Percentiles rank a stretch among this genome's conserved stretches.
phyloP scores from a whole-genome alignment of 1,140 invertebrate genomes.

The Oryctes rhinoceros region DNA sequence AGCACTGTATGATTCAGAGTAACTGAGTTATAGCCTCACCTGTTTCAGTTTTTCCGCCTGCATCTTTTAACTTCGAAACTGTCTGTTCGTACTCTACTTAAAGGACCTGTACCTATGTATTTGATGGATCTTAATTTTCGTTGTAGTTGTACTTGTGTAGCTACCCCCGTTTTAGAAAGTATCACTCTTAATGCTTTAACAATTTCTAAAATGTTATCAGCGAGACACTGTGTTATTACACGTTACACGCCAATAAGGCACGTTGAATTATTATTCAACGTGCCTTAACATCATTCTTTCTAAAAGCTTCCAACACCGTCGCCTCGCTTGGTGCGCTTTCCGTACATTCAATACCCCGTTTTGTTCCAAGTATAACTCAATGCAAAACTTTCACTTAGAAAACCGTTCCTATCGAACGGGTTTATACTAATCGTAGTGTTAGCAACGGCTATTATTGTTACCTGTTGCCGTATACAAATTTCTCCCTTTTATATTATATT shows the following conservation, averaged over 20 bases:
- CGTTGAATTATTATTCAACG: too few relatives aligned
- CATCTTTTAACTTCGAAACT: constrained; percentile 38
- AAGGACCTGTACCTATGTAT: constrained; percentile 15
- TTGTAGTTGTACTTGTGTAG: constrained; percentile 41
- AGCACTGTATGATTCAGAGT: constrained; percentile 32
- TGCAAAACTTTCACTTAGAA: constrained; percentile 45
- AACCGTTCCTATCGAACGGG: constrained; percentile 43
- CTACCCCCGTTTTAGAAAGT: constrained; percentile 40
- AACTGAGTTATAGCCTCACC: constrained; percentile 40
- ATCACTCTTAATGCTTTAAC: constrained; percentile 33
- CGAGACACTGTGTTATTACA: constrained; percentile 43
- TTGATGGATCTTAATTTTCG: constrained; percentile 41
- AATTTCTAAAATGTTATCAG: constrained; percentile 39
- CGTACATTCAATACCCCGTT: constrained; percentile 38
- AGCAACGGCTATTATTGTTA: neutral
- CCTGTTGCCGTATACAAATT: too few relatives aligned
- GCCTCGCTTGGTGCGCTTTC: constrained; percentile 35
- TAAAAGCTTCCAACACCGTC: constrained; percentile 11
- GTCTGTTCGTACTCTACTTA: constrained; percentile 44
- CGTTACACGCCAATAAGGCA: too few relatives aligned
- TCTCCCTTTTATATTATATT: too few relatives aligned
- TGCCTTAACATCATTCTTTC: constrained; percentile 43
- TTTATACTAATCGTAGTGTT: constrained; percentile 37
- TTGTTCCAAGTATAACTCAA: constrained; percentile 45
- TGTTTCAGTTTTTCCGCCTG: constrained; percentile 34